phyloP scores from a whole-genome alignment of 2,113 vertebrate genomes.

The Mormyrus iriodes region DNA sequence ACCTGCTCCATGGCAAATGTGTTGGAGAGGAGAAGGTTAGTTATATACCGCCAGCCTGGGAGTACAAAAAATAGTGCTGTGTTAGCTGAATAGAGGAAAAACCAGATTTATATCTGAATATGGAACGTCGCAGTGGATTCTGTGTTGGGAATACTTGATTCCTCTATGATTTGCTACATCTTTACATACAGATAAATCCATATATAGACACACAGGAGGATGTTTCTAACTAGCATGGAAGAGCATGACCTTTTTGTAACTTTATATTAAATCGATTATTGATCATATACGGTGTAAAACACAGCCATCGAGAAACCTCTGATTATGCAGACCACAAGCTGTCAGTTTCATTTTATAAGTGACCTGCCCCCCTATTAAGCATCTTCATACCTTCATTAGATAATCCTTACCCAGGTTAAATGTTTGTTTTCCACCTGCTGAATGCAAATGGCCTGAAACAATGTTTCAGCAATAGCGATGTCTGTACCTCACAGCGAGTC shows the following conservation, averaged over 20 bases:
- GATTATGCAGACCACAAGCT: not conserved
- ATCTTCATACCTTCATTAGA: not conserved
- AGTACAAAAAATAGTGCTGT: not conserved
- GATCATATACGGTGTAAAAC: not conserved
- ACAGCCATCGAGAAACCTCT: not conserved
- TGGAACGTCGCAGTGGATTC: not conserved
- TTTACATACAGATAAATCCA: not conserved
- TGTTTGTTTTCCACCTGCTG: not conserved
- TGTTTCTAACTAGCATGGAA: not conserved
- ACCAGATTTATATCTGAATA: not conserved
- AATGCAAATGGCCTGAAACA: not conserved
- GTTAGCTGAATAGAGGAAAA: not conserved
- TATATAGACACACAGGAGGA: not conserved
- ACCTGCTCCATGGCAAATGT: not conserved
- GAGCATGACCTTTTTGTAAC: not conserved
- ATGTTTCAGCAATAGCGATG: not conserved
- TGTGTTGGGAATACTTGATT: not conserved
- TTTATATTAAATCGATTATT: not conserved
- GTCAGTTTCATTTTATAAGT: not conserved
- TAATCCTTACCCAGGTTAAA: not conserved
- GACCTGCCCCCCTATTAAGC: not conserved
- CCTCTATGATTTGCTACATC: not conserved
- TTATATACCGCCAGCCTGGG: not conserved
- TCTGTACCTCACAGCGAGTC: not conserved
- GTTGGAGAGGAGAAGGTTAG: not conserved